Percentiles rank a stretch among this genome's conserved stretches.
Conservation (phyloP, 2,113 vertebrate genomes). For the Edolisoma coerulescens region DNA sequence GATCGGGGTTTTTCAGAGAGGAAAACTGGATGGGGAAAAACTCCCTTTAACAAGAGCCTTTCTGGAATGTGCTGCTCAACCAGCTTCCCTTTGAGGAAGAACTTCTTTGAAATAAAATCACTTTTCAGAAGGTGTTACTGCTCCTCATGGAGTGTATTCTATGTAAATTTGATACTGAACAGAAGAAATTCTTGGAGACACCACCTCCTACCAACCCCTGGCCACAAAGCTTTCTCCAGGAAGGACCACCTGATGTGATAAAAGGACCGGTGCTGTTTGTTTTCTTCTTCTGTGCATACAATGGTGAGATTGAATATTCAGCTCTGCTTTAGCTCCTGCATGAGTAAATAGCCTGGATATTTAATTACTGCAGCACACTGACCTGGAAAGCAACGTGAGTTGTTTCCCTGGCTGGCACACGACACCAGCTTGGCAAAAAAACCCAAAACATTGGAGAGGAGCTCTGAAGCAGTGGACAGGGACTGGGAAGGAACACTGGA, state of each 20-base stretch:
- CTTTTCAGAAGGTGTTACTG: background rate
- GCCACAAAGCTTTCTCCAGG: background rate
- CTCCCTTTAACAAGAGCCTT: background rate
- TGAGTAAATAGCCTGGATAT: background rate
- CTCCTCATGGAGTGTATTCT: slow-evolving; percentile 21
- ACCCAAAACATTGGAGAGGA: background rate
- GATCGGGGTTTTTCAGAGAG: background rate
- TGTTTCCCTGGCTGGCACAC: background rate
- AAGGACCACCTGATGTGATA: slow-evolving; percentile 21
- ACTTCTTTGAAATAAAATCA: background rate
- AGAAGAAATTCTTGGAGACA: background rate
- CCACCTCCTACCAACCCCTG: background rate
- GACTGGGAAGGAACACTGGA: background rate
- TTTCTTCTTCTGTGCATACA: slow-evolving; percentile 33
- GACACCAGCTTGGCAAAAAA: background rate
- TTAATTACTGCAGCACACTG: background rate
- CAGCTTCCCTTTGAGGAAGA: background rate
- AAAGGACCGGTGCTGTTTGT: slow-evolving; percentile 7
- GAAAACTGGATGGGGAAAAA: background rate
- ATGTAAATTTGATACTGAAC: slow-evolving; percentile 20
- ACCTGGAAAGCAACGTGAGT: background rate
- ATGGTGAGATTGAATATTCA: slow-evolving; percentile 16
- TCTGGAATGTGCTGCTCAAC: background rate
- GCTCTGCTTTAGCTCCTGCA: background rate
- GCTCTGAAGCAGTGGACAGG: background rate